Conservation (phyloP, 2,113 vertebrate species). For the Dryoscopus gambensis region DNA sequence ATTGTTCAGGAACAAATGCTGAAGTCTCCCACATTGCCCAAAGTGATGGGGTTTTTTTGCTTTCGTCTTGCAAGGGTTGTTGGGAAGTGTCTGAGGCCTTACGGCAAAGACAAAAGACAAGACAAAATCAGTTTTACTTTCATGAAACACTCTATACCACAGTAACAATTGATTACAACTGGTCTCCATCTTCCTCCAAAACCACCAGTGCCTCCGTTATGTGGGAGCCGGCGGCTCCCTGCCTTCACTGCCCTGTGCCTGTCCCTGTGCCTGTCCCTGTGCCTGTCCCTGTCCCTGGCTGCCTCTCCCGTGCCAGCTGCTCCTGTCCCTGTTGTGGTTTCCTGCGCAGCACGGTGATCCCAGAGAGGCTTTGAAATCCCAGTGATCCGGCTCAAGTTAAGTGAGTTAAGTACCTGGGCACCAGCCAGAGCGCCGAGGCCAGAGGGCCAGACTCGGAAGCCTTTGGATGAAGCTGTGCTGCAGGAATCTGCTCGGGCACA, state of each 20-base stretch:
- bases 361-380: background rate
- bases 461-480: background rate
- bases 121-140: background rate
- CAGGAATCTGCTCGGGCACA: background rate
- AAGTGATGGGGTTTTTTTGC: background rate
- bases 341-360: background rate
- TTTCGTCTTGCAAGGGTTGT: background rate
- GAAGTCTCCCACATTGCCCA: background rate
- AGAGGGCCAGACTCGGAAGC: background rate
- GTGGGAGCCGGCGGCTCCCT: background rate
- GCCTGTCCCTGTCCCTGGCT: background rate
- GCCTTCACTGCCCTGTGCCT: background rate
- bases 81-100: background rate
- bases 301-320: background rate
- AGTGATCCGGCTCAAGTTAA: background rate
- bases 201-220: accelerated
- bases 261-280: background rate
- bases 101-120: background rate
- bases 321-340: accelerated
- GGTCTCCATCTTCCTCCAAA: background rate
- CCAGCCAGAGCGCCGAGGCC: background rate
- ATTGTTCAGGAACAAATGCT: background rate
- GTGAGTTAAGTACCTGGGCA: background rate
- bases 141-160: background rate
- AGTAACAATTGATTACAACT: background rate